These are phyloP conservation scores for Vanessa atalanta DNA, from an alignment of 1,140 invertebrate genomes.

Conservation along the genomic window DNA sequence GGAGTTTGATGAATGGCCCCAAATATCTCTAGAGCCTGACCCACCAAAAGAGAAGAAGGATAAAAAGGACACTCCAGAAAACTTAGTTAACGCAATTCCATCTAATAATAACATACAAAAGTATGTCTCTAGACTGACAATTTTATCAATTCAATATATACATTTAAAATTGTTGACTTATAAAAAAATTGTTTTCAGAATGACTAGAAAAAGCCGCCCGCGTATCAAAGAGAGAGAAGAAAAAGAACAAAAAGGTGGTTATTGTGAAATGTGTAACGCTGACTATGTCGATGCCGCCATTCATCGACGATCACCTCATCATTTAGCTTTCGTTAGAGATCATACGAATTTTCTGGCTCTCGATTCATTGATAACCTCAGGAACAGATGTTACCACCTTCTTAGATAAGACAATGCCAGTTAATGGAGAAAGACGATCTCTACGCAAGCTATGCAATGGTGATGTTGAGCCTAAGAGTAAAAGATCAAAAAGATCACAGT, in stretches of 20 bases:
- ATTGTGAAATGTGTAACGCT: constrained; percentile 88
- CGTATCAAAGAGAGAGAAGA: constrained; percentile 82
- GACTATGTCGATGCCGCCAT: constrained; percentile 85
- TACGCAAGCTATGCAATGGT: constrained; percentile 73
- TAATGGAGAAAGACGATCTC: constrained; percentile 70
- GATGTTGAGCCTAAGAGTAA: constrained; percentile 57
- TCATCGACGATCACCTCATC: constrained; percentile 87
- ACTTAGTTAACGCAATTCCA: constrained; percentile 31
- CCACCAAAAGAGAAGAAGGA: constrained; percentile 69
- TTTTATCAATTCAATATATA: neutral
- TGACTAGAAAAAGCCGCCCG: constrained; percentile 85
- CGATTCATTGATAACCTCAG: constrained; percentile 84
- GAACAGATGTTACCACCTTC: constrained; percentile 83
- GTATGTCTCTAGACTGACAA: constrained; percentile 16
- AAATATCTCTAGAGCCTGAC: constrained; percentile 71
- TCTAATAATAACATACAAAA: constrained; percentile 38
- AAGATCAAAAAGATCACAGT: constrained; percentile 60
- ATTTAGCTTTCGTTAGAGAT: constrained; percentile 86
- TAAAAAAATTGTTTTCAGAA: constrained; percentile 65
- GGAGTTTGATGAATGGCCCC: constrained; percentile 76
- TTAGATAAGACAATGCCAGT: constrained; percentile 76
- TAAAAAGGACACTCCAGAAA: constrained; percentile 55
- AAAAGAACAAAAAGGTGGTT: constrained; percentile 83
- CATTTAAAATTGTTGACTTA: neutral
- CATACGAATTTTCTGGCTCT: constrained; percentile 86